These are phyloP conservation scores for Silurus asotus DNA, from an alignment of 2,113 vertebrate genomes.

Conservation along the genomic window DNA sequence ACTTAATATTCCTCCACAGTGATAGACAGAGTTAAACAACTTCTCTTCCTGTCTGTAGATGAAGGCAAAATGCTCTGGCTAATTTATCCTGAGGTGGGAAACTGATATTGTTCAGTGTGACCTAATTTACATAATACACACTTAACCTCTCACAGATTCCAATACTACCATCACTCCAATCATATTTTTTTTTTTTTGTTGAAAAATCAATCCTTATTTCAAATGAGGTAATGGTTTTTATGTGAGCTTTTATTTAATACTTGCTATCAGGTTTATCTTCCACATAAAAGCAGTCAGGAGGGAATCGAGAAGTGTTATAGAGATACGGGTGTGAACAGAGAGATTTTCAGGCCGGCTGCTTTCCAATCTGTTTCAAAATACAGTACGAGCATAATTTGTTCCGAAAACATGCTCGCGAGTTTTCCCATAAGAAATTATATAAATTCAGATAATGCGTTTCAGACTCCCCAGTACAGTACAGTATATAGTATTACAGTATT, in stretches of 20 bases:
- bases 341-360: neutral
- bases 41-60: neutral
- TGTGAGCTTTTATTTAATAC: neutral
- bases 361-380: slow-evolving; percentile 5
- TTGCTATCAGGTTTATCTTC: neutral
- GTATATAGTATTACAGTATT: too few species aligned
- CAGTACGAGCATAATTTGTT: too few species aligned
- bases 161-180: neutral
- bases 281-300: neutral
- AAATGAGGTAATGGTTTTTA: neutral
- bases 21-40: slow-evolving; percentile 1
- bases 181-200: neutral
- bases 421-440: too few species aligned
- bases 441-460: too few species aligned
- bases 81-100: neutral
- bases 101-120: neutral
- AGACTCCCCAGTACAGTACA: too few species aligned
- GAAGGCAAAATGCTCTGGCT: neutral
- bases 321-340: neutral
- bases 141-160: neutral
- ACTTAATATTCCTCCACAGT: slow-evolving; percentile 6
- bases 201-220: neutral
- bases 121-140: slow-evolving; percentile 19
- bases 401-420: too few species aligned
- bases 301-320: neutral